These are phyloP conservation scores for Cheumatopsyche charites DNA, from an alignment of 1,140 invertebrate species.

Conservation along the genomic window DNA sequence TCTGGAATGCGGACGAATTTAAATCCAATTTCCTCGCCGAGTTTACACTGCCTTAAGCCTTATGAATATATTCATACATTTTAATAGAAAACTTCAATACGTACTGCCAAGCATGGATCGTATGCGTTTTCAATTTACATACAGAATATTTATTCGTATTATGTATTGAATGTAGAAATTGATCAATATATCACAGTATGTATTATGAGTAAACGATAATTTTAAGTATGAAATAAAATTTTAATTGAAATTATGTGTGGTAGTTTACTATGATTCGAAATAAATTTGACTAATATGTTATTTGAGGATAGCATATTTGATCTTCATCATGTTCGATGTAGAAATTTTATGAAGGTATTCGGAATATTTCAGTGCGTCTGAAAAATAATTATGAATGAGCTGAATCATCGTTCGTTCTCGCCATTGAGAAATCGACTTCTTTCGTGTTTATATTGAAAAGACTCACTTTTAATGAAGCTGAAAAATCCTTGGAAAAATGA, in stretches of 20 bases:
- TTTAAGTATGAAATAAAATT: too few species aligned
- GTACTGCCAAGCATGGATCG: too few species aligned
- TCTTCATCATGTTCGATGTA: not conserved
- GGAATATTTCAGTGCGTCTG: not conserved
- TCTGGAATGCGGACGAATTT: conserved; percentile 5
- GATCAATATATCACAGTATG: not conserved
- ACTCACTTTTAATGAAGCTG: too few species aligned
- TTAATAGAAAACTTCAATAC: conserved; percentile 15
- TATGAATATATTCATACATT: conserved; percentile 34
- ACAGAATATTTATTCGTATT: too few species aligned
- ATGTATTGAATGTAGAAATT: not conserved
- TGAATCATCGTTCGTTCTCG: not conserved
- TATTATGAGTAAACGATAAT: too few species aligned
- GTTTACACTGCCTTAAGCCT: conserved; percentile 11
- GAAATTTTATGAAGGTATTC: not conserved
- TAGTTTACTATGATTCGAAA: too few species aligned
- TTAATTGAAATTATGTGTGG: too few species aligned
- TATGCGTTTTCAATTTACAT: too few species aligned
- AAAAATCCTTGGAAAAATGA: too few species aligned
- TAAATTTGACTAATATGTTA: too few species aligned
- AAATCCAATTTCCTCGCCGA: conserved; percentile 24
- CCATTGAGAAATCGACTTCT: not conserved
- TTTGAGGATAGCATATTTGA: too few species aligned
- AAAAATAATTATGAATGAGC: not conserved
- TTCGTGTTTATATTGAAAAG: not conserved